These are phyloP conservation scores for Acronicta alni DNA, from an alignment of 2,888 invertebrate species.

Conservation along the genomic window DNA sequence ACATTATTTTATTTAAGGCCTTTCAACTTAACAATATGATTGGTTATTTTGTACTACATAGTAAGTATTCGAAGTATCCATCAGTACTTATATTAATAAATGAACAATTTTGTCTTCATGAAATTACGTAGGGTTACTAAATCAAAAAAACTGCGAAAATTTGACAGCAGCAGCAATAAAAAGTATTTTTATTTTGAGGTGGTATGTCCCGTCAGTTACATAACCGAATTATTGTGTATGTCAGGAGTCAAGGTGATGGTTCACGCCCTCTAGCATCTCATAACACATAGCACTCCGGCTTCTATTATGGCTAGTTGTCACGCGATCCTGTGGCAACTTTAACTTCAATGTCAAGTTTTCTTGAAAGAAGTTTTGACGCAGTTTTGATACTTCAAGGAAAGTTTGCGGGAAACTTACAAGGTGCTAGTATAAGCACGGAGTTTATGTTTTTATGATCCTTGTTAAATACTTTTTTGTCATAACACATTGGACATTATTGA, in stretches of 20 bases:
- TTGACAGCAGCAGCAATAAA: constrained; percentile 11
- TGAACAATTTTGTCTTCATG: too few relatives aligned
- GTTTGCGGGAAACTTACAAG: constrained; percentile 6
- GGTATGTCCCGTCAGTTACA: constrained; percentile 6
- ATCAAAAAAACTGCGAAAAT: constrained; percentile 6
- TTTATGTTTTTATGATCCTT: not conserved
- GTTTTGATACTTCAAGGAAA: constrained; percentile 7
- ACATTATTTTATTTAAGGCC: too few relatives aligned
- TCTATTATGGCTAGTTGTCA: constrained; percentile 46
- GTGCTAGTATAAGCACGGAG: not conserved
- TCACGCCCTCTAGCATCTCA: constrained; percentile 40
- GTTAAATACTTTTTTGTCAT: too few relatives aligned
- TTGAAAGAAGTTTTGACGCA: constrained; percentile 23
- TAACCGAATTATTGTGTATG: constrained; percentile 28
- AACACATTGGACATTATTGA: too few relatives aligned
- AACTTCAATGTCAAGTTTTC: constrained; percentile 47
- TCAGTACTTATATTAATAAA: too few relatives aligned
- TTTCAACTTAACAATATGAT: too few relatives aligned
- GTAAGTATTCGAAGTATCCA: too few relatives aligned
- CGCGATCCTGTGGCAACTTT: constrained; percentile 44
- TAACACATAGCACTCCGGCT: constrained; percentile 35
- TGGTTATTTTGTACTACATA: too few relatives aligned
- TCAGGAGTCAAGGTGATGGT: constrained; percentile 56
- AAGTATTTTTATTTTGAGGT: constrained; percentile 2
- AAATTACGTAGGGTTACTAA: too few relatives aligned